phyloP scores from a whole-genome alignment of 2,113 vertebrate species.

The Cromileptes altivelis region DNA sequence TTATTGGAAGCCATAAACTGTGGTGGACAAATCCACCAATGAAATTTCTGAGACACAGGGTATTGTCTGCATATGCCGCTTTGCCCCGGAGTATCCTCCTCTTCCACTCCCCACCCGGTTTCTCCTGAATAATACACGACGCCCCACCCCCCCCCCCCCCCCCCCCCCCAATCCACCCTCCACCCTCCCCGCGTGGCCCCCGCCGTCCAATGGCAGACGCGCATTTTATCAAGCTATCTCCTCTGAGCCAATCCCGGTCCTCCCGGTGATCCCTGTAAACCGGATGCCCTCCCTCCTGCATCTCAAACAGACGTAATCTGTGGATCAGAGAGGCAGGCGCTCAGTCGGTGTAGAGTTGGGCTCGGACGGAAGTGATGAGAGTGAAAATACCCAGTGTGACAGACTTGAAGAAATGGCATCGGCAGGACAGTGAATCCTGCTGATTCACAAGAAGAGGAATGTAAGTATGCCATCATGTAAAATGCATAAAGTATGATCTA shows the following conservation, averaged over 20 bases:
- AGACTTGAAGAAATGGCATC: slow-evolving; percentile 43
- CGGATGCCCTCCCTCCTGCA: slow-evolving; percentile 69
- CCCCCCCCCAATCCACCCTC: background rate
- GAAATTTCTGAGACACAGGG: slow-evolving; percentile 62
- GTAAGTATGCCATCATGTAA: slow-evolving; percentile 70
- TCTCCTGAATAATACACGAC: slow-evolving; percentile 75
- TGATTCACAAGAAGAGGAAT: background rate
- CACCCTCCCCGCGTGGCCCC: background rate
- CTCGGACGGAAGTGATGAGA: slow-evolving; percentile 62
- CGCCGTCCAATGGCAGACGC: slow-evolving; percentile 69
- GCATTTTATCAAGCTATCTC: slow-evolving; percentile 75
- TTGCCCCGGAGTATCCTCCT: slow-evolving; percentile 61
- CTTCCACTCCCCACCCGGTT: slow-evolving; percentile 74
- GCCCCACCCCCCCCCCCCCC: slow-evolving; percentile 3
- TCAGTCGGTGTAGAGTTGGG: slow-evolving; percentile 66
- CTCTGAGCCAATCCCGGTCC: slow-evolving; percentile 75
- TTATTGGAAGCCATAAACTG: slow-evolving; percentile 48
- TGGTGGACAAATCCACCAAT: slow-evolving; percentile 50
- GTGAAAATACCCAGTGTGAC: slow-evolving; percentile 44
- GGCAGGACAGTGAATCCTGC: slow-evolving; percentile 42
- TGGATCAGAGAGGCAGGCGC: slow-evolving; percentile 55
- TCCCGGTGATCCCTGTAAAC: slow-evolving; percentile 72
- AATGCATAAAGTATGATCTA: slow-evolving; percentile 20
- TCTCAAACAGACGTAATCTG: slow-evolving; percentile 72
- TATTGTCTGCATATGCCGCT: slow-evolving; percentile 75